phyloP scores from a whole-genome alignment of 2,888 invertebrate species.

The Neoitamus cyanurus region DNA sequence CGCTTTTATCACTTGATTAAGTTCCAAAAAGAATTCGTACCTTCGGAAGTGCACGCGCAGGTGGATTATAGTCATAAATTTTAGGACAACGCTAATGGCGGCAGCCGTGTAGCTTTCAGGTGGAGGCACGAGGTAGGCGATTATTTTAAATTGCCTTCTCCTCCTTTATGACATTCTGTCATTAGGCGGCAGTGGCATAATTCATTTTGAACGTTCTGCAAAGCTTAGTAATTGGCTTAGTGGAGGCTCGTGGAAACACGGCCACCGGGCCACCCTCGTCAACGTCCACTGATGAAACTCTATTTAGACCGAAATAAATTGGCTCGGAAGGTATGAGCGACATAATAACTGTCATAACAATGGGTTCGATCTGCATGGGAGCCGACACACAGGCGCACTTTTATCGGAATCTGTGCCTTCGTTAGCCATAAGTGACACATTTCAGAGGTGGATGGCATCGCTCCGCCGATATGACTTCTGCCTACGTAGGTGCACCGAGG shows the following conservation, averaged over 20 bases:
- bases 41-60: neutral
- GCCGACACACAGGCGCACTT: neutral
- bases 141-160: slow-evolving; percentile 10
- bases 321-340: neutral
- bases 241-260: neutral
- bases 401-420: slow-evolving; percentile 42
- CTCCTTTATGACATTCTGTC: slow-evolving; percentile 33
- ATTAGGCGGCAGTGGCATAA: neutral
- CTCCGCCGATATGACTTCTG: neutral
- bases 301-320: slow-evolving; percentile 7
- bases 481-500: neutral
- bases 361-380: slow-evolving; percentile 12
- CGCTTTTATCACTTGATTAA: slow-evolving; percentile 1
- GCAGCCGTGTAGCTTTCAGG: neutral
- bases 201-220: neutral
- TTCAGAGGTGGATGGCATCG: slow-evolving; percentile 27
- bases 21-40: neutral
- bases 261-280: neutral
- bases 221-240: neutral
- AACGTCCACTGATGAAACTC: neutral
- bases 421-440: slow-evolving; percentile 44
- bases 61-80: slow-evolving; percentile 17
- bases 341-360: slow-evolving; percentile 42
- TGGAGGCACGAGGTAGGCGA: slow-evolving; percentile 11
- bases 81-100: slow-evolving; percentile 10